Base-by-base conservation (phyloP, 1,140 invertebrate species). In the Phymorhynchus buccinoides region DNA sequence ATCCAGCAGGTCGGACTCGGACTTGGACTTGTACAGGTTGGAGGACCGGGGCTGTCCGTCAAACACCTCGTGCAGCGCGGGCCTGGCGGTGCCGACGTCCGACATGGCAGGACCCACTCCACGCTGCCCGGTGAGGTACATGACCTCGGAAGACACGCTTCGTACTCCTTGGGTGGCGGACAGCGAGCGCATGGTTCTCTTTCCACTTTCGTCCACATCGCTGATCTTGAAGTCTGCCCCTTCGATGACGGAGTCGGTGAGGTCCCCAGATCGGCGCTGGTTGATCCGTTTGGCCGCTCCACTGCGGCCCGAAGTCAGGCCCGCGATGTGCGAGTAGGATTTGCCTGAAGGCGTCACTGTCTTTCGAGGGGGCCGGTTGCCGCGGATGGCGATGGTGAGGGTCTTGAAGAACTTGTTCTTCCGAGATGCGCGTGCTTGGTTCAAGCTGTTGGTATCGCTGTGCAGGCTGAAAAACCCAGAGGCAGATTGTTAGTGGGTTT, bases 281-380 rank as follows among this genome's bases (percentile, higher is more conserved):
- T 88, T 88, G n/a, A 92, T 88, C 78, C 89, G 88, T 52, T 87
- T 89, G 48, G 91, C 90, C 22, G 90, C 90, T 0, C 86, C 87
- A 12, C 88, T 39, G n/a, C n/a, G 18, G 0, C 27, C 75, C 18
- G 56, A 27, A 14, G 79, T 48, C 32, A 87, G 16, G 3, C 85
- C 86, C 62, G 87, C 89, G 41, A 90, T 87, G 41, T 88, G 86
- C 3, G 90, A 90, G 83, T 88, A 90, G 12, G 84, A 86, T 3
- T 86, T 52, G 79, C 83, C 79, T 16, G 81, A 71, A 4, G 35
- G 16, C 18, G 37, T 35, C 48, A 84, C 4, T 42, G 66, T 77
- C 83, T 37, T 85, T 14, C 18, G 30, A 18, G 75, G 78, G 1
- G 66, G 1, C 18, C 85, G 87, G 30, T 82, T 78, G 30, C 86